Percentiles rank a stretch among this genome's conserved stretches.
Conservation (phyloP, 1,140 invertebrate species). For the Neodiprion fabricii region DNA sequence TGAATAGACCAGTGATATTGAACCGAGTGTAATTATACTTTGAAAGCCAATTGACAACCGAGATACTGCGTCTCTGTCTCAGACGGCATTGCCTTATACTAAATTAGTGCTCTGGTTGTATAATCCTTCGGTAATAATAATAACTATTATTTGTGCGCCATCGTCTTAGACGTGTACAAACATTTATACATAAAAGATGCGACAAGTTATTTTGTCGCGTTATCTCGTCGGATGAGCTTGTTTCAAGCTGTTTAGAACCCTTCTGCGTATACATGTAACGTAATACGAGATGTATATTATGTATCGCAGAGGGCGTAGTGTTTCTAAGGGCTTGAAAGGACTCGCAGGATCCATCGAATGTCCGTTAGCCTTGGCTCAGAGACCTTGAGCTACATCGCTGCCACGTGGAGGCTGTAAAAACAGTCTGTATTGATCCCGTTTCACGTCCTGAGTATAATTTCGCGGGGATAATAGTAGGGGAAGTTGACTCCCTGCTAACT, state of each 20-base stretch:
- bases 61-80: too few relatives aligned
- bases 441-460: background rate
- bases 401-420: slow-evolving; percentile 15
- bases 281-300: background rate
- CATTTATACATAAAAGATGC: background rate
- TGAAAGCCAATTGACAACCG: too few relatives aligned
- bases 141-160: too few relatives aligned
- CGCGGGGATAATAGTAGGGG: background rate
- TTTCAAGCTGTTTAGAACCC: background rate
- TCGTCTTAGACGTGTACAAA: too few relatives aligned
- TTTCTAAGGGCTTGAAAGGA: background rate
- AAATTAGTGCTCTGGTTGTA: too few relatives aligned
- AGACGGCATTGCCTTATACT: too few relatives aligned
- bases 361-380: background rate
- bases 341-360: background rate
- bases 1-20: too few relatives aligned
- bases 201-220: background rate
- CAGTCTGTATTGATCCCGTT: background rate
- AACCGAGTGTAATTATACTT: too few relatives aligned
- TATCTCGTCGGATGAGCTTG: background rate
- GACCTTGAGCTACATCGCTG: slow-evolving; percentile 7
- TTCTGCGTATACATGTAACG: too few relatives aligned
- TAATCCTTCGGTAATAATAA: too few relatives aligned
- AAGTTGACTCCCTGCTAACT: too few relatives aligned
- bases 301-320: background rate